A percentile compares a stretch with the other conserved stretches of the same genome.
Evolutionary conservation across 2,797 vertebrate species (phyloP).

Genomic region (Agapornis canus): DNA sequence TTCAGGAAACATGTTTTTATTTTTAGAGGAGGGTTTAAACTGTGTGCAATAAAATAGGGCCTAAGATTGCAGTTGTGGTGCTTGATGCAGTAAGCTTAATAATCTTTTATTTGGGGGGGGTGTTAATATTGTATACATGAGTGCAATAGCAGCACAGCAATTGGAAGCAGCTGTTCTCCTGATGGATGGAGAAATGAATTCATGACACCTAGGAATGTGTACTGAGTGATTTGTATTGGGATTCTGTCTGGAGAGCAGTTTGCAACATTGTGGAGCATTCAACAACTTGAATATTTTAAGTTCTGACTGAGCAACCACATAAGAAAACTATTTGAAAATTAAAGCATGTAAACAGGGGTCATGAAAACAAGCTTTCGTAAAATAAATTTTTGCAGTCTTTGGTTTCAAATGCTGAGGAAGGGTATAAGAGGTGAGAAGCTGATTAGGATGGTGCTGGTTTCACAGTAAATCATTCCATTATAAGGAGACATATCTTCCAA

Average conservation of each 20-base stretch:
- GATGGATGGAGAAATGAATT: not conserved
- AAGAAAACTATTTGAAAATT: not conserved
- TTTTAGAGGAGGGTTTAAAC: not conserved
- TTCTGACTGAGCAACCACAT: not conserved
- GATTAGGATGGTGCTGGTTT: not conserved
- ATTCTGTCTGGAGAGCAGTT: not conserved
- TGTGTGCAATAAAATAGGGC: not conserved
- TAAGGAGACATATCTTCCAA: not conserved
- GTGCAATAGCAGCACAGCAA: not conserved
- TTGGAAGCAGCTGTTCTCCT: not conserved
- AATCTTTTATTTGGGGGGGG: not conserved
- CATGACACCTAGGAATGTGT: not conserved
- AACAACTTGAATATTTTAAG: not conserved
- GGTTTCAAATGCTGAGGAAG: not conserved
- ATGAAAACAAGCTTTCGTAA: not conserved
- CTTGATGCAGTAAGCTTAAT: not conserved
- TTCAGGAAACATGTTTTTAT: not conserved
- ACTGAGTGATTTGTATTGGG: not conserved
- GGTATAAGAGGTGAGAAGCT: not conserved
- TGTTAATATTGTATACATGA: not conserved
- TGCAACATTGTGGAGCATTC: not conserved
- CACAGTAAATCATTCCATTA: conserved; percentile 13
- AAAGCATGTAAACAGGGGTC: not conserved
- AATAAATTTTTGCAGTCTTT: not conserved
- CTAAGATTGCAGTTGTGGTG: not conserved